Conservation (phyloP, 2,888 invertebrate species). For the Drosophila borborema region DNA sequence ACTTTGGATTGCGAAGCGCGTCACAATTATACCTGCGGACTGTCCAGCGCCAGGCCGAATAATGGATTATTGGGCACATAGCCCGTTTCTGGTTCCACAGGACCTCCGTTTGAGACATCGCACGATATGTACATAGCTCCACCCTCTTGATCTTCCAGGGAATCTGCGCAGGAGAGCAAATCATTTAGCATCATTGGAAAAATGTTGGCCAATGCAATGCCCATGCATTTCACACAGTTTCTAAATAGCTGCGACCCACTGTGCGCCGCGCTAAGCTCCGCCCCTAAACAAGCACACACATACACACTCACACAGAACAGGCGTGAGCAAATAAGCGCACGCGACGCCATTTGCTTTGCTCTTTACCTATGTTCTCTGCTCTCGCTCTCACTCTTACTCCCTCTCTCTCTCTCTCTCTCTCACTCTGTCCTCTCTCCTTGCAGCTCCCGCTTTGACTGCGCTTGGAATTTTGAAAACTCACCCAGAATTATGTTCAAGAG, state of each 20-base stretch:
- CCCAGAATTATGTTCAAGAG: conserved; percentile 85
- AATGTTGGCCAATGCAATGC: conserved; percentile 1
- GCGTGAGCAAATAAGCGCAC: conserved; percentile 26
- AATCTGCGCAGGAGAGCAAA: conserved; percentile 81
- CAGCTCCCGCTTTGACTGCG: background rate
- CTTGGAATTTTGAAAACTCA: conserved; percentile 61
- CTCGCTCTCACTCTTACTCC: background rate
- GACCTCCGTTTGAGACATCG: conserved; percentile 85
- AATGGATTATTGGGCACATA: conserved; percentile 86
- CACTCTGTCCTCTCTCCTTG: background rate
- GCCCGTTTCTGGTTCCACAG: conserved; percentile 86
- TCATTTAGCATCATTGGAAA: conserved; percentile 36
- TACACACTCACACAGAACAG: conserved; percentile 20
- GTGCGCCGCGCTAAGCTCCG: conserved; percentile 69
- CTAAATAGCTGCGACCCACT: conserved; percentile 57
- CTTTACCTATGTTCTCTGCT: conserved; percentile 4
- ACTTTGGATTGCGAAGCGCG: conserved; percentile 8
- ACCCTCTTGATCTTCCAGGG: conserved; percentile 86
- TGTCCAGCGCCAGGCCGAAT: conserved; percentile 85
- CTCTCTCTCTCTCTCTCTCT: background rate
- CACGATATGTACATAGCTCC: conserved; percentile 86
- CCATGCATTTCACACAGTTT: conserved; percentile 36
- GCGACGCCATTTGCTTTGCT: conserved; percentile 71
- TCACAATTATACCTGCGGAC: conserved; percentile 84
- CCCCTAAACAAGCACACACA: conserved; percentile 45